Evolutionary conservation across 2,797 vertebrate species (phyloP), one percentile per base, ranked within the genome.

Genomic region (Sebastes oblongus): DNA sequence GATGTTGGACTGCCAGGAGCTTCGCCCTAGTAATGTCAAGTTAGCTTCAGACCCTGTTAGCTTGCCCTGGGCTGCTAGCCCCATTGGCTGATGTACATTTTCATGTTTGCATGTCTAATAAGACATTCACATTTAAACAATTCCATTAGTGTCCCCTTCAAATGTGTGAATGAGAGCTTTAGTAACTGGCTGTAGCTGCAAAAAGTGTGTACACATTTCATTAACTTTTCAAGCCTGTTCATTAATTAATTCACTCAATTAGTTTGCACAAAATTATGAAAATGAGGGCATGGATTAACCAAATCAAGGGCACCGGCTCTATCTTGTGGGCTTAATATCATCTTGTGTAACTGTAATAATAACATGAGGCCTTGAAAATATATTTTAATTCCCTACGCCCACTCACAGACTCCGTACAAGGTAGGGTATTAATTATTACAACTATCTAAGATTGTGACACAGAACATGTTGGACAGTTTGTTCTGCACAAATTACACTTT

Each of bases 261-360:
- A 84, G 62, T 78, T 81, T 76, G 59, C 22, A 72, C 46, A 77
- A 64, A 82, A 67, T 80, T 58, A 78, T 74, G 58, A 82, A 82
- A 85, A 72, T 68, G 52, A 82, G 68, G 71, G 69, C 66, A 69
- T n/a, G 5, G 66, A 80, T 85, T 73, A 78, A 80, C 25, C 8
- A 61, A 68, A 64, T 13, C 24, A 42, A 77, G 62, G 59, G 73
- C 66, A 75, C 10, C 10, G 36, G 62, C 61, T 82, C 60, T 76
- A 13, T 72, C 54, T 54, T 9, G 6, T 82, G 64, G 13, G 34
- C 66, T 79, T 11, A 68, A 58, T 29, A 62, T 70, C 13, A 64
- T 77, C 25, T 55, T 59, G 14, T 66, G 66, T 59, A 32, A 52
- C 68, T 62, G n/a, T 54, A 62, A 69, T 62, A 64, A 77, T 39